Base-by-base conservation (phyloP, 2,888 invertebrate species). In the Andrena dorsata region DNA sequence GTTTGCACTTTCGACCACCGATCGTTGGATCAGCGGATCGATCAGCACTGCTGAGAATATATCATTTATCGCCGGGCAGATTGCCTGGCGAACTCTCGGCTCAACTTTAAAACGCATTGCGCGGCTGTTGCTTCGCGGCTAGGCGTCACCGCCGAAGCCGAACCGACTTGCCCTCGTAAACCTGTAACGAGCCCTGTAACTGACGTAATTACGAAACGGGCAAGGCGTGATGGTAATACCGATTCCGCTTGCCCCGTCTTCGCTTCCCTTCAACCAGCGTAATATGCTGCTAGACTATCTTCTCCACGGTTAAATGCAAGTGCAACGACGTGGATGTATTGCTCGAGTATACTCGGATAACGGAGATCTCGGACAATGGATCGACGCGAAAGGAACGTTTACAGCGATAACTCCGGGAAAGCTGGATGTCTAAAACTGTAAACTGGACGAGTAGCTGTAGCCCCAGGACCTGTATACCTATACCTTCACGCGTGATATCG, bases 171-270 rank as follows among this genome's bases (percentile, higher is more conserved):
- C 66, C 58, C 53, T 61, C 64, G 68, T 71, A 72, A 82, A 76
- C 49, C 60, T 68, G 41, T 70, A 84, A 84, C 76, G 69, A 51
- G 65, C 72, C 2, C 63, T 64, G 72, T 51, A 75, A 76, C 80
- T 56, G 87, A 83, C 84, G 65, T 78, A 76, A 85, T 87, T 75
- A 61, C 77, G 75, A 75, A 70, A 63, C 28, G 74, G 69, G 73
- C 28, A 32, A 32, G 66, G 61, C 66, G 83, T 51, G 64, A 73
- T 35, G 61, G 51, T 71, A 79, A 86, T 74, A 71, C 68, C 69
- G 66, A 79, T 83, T 20, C 23, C 8, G 10, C 26, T 23, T 58
- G 28, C 41, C 13, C 35, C 32, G 16, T 7, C 53, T 30, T 20
- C 56, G n/a, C 26, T 30, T 41, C 20, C 41, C 41, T 41, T 30